These are phyloP conservation scores for Crotalus helleri DNA, from an alignment of 2,113 vertebrate genomes.

Conservation along the genomic window DNA sequence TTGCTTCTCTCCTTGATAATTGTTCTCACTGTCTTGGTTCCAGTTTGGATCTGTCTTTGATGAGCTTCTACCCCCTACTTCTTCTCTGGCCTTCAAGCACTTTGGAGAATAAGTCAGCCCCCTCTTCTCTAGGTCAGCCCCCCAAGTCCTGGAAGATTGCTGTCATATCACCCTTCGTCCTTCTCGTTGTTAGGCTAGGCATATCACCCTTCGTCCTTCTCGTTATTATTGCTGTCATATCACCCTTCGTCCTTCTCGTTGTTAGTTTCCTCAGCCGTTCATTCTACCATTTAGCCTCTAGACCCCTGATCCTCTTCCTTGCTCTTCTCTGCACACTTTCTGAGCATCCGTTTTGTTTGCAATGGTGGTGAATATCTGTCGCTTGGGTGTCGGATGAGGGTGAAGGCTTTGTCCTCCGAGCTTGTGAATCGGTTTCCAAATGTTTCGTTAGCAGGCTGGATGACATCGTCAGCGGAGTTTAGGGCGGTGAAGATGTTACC, in stretches of 20 bases:
- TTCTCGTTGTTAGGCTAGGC: background rate
- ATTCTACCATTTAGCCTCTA: background rate
- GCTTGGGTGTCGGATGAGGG: too few species aligned
- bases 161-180: too few species aligned
- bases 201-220: background rate
- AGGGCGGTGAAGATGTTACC: too few species aligned
- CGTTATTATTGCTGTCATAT: too few species aligned
- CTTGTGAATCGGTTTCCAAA: too few species aligned
- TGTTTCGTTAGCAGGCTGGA: too few species aligned
- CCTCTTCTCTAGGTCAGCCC: background rate
- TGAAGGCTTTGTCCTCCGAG: too few species aligned
- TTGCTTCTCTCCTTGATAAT: too few species aligned
- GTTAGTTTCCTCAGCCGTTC: background rate
- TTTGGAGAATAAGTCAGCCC: too few species aligned
- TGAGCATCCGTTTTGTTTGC: background rate
- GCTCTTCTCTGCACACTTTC: background rate
- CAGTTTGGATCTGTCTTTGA: background rate
- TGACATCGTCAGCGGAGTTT: too few species aligned
- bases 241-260: too few species aligned
- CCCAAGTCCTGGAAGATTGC: background rate
- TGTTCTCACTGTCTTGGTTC: background rate
- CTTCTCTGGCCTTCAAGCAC: background rate
- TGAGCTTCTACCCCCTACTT: background rate
- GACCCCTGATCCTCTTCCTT: background rate
- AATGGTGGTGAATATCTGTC: too few species aligned